Conservation (phyloP, 2,888 invertebrate species). For the Parnassius smintheus region DNA sequence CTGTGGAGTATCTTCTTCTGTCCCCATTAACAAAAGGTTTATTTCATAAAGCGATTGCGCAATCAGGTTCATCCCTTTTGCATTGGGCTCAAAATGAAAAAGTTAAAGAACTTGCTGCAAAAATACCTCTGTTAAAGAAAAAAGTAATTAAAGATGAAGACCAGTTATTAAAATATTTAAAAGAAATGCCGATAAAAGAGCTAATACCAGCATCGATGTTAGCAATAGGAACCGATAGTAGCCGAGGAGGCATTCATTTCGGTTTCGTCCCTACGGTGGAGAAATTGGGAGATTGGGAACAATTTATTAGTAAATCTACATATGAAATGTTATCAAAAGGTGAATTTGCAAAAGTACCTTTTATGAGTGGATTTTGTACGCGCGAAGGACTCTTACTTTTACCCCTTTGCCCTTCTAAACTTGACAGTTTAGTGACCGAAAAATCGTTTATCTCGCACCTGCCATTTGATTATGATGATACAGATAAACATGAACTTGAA, state of each 20-base stretch:
- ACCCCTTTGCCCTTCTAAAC: constrained; percentile 32
- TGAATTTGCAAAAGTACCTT: constrained; percentile 70
- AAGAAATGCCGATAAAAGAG: constrained; percentile 51
- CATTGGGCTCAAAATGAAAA: constrained; percentile 70
- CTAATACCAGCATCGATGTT: constrained; percentile 53
- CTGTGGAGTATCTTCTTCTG: constrained; percentile 67
- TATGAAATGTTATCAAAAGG: constrained; percentile 60
- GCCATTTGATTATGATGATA: constrained; percentile 50
- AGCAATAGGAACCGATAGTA: constrained; percentile 41
- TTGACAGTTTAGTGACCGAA: constrained; percentile 44
- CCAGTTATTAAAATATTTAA: constrained; percentile 55
- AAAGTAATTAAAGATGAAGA: constrained; percentile 42
- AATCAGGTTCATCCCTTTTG: constrained; percentile 75
- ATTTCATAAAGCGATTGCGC: constrained; percentile 77
- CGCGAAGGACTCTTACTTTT: constrained; percentile 69
- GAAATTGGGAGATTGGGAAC: constrained; percentile 60
- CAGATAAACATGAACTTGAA: constrained; percentile 47
- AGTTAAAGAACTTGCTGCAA: constrained; percentile 49
- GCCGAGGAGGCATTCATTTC: constrained; percentile 64
- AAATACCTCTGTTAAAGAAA: constrained; percentile 52
- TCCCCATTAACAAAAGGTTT: constrained; percentile 71
- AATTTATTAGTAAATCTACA: constrained; percentile 66
- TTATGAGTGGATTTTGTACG: constrained; percentile 71
- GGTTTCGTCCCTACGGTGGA: constrained; percentile 75
- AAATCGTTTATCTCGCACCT: constrained; percentile 56